Evolutionary conservation across 2,888 invertebrate species (phyloP).

Genomic region (Quadroppia sp.): DNA sequence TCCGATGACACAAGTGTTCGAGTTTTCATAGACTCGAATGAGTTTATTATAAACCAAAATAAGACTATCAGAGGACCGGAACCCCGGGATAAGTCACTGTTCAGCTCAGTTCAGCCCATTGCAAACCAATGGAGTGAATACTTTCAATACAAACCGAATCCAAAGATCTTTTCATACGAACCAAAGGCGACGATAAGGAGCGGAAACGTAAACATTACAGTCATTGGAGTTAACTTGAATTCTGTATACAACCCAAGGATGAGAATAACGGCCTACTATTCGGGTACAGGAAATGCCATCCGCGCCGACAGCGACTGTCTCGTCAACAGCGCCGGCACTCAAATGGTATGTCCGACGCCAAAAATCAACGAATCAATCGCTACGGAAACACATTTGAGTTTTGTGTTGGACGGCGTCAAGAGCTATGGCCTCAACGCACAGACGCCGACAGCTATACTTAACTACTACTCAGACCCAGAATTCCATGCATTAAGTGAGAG

Average conservation of each 20-base stretch:
- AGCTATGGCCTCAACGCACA: slow-evolving; percentile 43
- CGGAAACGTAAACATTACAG: slow-evolving; percentile 51
- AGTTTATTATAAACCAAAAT: slow-evolving; percentile 15
- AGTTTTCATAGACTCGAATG: background rate
- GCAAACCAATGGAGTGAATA: slow-evolving; percentile 20
- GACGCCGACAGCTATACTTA: slow-evolving; percentile 46
- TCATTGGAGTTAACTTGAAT: slow-evolving; percentile 51
- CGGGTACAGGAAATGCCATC: background rate
- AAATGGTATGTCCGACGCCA: slow-evolving; percentile 51
- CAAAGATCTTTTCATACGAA: background rate
- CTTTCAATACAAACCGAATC: slow-evolving; percentile 10
- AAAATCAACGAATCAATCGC: background rate
- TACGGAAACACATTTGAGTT: background rate
- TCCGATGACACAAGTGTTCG: slow-evolving; percentile 20
- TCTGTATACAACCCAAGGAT: slow-evolving; percentile 50
- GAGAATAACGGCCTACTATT: background rate
- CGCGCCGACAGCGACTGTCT: background rate
- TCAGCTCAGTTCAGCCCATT: background rate
- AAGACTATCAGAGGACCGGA: background rate
- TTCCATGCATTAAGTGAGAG: slow-evolving; percentile 48
- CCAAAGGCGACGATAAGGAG: slow-evolving; percentile 46
- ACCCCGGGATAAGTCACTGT: background rate
- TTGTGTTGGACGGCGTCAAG: slow-evolving; percentile 52
- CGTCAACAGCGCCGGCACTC: slow-evolving; percentile 46
- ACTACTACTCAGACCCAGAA: slow-evolving; percentile 52